Percentiles rank a stretch among this genome's conserved stretches.
Conservation (phyloP, 2,113 vertebrate genomes). For the Dromas ardeola region DNA sequence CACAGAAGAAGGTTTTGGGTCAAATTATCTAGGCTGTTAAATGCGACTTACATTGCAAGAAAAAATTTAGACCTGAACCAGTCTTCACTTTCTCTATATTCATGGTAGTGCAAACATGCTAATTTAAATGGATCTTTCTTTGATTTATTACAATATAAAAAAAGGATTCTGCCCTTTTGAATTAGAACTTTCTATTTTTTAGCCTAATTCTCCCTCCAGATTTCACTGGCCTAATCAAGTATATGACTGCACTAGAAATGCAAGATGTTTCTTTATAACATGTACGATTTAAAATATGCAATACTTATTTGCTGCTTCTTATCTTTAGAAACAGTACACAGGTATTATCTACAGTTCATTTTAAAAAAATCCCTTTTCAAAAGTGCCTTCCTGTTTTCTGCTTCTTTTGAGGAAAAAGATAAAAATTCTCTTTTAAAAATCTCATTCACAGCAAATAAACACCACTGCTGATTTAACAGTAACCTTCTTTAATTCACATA, state of each 20-base stretch:
- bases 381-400: background rate
- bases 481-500: constrained; percentile 22
- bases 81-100: background rate
- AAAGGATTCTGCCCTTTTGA: background rate
- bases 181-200: background rate
- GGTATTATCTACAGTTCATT: background rate
- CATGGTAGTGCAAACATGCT: background rate
- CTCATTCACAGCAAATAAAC: background rate
- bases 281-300: background rate
- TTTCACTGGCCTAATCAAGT: background rate
- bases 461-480: background rate
- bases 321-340: background rate
- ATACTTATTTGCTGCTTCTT: background rate
- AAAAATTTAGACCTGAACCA: background rate
- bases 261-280: background rate
- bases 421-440: background rate
- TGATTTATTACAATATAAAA: background rate
- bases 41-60: background rate
- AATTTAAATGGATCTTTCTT: background rate
- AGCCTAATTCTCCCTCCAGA: background rate
- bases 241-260: background rate
- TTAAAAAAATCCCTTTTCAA: background rate
- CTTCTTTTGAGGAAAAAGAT: background rate
- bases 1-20: background rate
- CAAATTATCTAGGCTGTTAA: background rate